These are phyloP conservation scores for Pseudomugil gertrudae DNA, from an alignment of 2,797 vertebrate genomes.

Conservation along the genomic window DNA sequence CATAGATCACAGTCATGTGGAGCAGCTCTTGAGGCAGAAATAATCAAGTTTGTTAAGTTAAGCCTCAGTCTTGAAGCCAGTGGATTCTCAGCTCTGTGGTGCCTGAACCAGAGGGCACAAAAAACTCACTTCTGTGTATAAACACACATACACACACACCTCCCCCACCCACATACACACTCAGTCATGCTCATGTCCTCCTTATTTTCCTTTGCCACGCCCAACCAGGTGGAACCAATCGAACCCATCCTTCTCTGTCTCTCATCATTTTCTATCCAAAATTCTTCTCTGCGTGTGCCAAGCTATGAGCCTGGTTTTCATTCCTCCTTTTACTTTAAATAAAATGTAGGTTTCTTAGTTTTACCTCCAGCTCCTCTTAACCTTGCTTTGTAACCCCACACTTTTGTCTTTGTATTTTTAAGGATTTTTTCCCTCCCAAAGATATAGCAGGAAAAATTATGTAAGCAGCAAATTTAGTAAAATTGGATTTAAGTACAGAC, in stretches of 20 bases:
- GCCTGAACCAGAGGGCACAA: conserved; percentile 16
- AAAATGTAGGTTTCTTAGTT: background rate
- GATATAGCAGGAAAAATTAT: background rate
- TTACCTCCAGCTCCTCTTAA: background rate
- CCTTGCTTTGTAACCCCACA: background rate
- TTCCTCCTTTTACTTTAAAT: conserved; percentile 15
- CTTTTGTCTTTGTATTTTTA: background rate
- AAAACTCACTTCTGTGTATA: conserved; percentile 14
- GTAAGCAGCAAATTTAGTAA: too few species aligned
- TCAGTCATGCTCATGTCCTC: conserved; percentile 11
- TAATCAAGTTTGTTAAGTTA: conserved; percentile 12
- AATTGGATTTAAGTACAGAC: conserved; percentile 6
- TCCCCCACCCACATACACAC: background rate
- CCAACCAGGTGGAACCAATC: conserved; percentile 58
- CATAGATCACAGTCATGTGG: conserved; percentile 15
- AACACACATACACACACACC: too few species aligned
- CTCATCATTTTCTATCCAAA: conserved; percentile 26
- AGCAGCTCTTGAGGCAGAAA: conserved; percentile 13
- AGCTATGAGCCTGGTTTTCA: conserved; percentile 29
- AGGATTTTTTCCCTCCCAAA: background rate
- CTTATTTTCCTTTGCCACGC: conserved; percentile 36
- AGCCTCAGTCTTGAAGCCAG: conserved; percentile 3
- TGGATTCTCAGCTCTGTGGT: conserved; percentile 1
- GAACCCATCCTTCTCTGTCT: conserved; percentile 28
- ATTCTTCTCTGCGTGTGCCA: conserved; percentile 27